Evolutionary conservation across 2,113 vertebrate genomes (phyloP), one percentile per base, ranked within the genome.

Genomic region (Halichoerus grypus): DNA sequence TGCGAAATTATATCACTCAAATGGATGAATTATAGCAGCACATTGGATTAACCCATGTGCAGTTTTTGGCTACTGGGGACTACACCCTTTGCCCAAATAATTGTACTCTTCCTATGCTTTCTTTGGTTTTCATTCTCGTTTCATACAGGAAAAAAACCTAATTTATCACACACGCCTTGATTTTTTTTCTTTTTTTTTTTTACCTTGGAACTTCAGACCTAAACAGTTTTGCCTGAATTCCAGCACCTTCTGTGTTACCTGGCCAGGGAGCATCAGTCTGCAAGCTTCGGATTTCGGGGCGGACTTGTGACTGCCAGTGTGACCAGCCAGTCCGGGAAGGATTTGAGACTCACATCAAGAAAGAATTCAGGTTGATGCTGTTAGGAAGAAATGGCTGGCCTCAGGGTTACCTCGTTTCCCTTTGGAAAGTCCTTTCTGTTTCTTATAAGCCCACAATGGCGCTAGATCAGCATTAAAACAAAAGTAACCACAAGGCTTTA

Each of bases 401-500:
- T 76, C 42, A 16, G 53, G 84, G 65, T 74, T 42, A 55, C 39
- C 42, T 3, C 49, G 61, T 24, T 88, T 85, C 55, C 46, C 71
- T 88, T 83, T 84, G 55, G 74, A 93, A 94, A 55, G 5, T 46
- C 28, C 26, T 77, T 80, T 15, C 4, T 4, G 6, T 83, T 94
- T 88, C 74, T 80, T 87, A 71, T 36, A 46, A 88, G 81, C 61
- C 3, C 13, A 1, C 36, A 55, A 7, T 13, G 76, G 49, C 1
- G 2, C n/a, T 71, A 81, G 71, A 67, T 83, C 9, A 39, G 26
- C n/a, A 12, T 83, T 94, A 92, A 96, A 95, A 80, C 24, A 33
- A 67, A 79, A 59, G 55, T 46, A 94, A 90, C 33, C 81, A 55
- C 76, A 91, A 92, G 55, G 61, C 33, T 93, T 95, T 93, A 88